A percentile compares a stretch with the other conserved stretches of the same genome.
phyloP scores from a whole-genome alignment of 1,140 invertebrate species.

The Saccostrea echinata region DNA sequence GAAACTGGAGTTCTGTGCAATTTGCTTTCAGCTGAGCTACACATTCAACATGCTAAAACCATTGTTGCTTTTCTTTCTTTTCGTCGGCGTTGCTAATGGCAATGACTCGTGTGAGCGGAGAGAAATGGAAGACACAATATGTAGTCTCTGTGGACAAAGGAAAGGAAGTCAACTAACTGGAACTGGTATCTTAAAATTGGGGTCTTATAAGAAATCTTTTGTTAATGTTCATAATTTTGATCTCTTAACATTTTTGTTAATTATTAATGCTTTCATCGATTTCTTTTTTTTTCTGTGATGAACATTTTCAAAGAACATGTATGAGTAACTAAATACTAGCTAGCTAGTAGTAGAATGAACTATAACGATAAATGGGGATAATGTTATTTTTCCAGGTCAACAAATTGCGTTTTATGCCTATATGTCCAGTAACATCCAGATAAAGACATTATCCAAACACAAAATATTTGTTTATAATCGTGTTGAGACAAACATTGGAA shows the following conservation, averaged over 20 bases:
- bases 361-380: not conserved
- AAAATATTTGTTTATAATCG: slow-evolving; percentile 48
- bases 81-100: not conserved
- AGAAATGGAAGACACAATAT: not conserved
- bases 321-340: no score
- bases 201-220: no score
- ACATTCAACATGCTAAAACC: no score
- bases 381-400: not conserved
- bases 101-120: not conserved
- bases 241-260: not conserved
- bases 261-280: no score
- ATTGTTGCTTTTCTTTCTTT: not conserved
- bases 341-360: no score
- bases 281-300: no score
- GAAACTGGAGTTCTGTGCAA: no score
- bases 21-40: no score
- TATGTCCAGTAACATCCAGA: not conserved
- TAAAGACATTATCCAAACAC: not conserved
- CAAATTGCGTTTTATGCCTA: slow-evolving; percentile 31
- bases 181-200: not conserved
- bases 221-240: not conserved
- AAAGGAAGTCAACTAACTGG: not conserved
- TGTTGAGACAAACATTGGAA: slow-evolving; percentile 48
- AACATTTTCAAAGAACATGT: no score
- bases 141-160: not conserved